Evolutionary conservation across 2,797 vertebrate species (phyloP).

Genomic region (Peromyscus aztecus): DNA sequence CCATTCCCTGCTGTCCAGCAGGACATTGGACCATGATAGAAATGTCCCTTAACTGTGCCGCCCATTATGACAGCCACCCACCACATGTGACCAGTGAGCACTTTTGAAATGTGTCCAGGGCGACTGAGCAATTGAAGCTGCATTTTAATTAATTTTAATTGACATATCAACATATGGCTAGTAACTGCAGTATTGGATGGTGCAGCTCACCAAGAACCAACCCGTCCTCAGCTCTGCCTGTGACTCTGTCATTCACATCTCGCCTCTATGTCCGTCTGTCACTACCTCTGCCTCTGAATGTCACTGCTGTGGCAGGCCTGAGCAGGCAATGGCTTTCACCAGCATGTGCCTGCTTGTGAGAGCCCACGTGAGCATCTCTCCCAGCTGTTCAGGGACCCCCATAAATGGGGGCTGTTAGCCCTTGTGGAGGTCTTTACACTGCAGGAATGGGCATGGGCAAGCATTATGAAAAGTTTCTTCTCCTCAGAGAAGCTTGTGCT

Average conservation of each 20-base stretch:
- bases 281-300: background rate
- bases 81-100: background rate
- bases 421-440: background rate
- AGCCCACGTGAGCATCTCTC: fast-evolving
- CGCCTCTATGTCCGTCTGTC: background rate
- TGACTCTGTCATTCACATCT: background rate
- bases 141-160: constrained; percentile 32
- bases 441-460: too few relatives aligned
- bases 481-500: background rate
- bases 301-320: fast-evolving
- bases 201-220: background rate
- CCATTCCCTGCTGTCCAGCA: background rate
- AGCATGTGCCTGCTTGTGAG: fast-evolving
- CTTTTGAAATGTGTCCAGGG: background rate
- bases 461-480: background rate
- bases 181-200: background rate
- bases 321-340: background rate
- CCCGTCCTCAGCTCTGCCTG: background rate
- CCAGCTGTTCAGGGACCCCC: background rate
- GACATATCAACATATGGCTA: background rate
- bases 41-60: background rate
- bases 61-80: background rate
- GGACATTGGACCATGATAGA: background rate
- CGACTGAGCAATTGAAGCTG: background rate
- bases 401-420: background rate